phyloP scores from a whole-genome alignment of 1,140 invertebrate species.

The Medauroidea extradentata region DNA sequence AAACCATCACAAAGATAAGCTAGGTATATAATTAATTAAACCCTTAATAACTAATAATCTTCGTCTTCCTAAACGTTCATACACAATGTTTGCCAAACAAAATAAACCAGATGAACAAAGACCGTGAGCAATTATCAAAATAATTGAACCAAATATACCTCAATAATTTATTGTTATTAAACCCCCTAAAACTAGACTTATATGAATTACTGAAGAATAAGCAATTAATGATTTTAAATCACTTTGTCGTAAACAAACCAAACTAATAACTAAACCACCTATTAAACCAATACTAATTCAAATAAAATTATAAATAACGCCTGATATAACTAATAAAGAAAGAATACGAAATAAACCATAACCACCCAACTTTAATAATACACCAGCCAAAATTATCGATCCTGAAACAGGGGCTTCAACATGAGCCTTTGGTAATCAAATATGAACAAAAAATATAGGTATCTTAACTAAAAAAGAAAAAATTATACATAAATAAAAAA shows the following conservation, averaged over 20 bases:
- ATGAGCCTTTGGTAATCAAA: slow-evolving; percentile 68
- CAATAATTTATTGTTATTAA: slow-evolving; percentile 44
- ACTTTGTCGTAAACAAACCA: slow-evolving; percentile 56
- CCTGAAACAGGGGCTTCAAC: slow-evolving; percentile 64
- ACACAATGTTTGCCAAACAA: slow-evolving; percentile 60
- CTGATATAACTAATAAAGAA: slow-evolving; percentile 65
- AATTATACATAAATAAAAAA: slow-evolving; percentile 50
- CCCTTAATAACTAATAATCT: slow-evolving; percentile 44
- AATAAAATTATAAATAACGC: slow-evolving; percentile 57
- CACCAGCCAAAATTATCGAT: slow-evolving; percentile 64
- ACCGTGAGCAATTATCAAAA: slow-evolving; percentile 62
- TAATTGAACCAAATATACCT: slow-evolving; percentile 45
- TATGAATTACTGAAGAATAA: slow-evolving; percentile 59
- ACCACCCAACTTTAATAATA: slow-evolving; percentile 63
- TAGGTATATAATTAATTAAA: slow-evolving; percentile 25
- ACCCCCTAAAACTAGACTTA: slow-evolving; percentile 48
- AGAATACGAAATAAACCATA: slow-evolving; percentile 56
- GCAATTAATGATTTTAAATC: slow-evolving; percentile 58
- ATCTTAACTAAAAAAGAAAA: slow-evolving; percentile 63
- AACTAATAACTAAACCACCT: slow-evolving; percentile 49
- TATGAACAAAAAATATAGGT: slow-evolving; percentile 63
- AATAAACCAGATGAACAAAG: slow-evolving; percentile 63
- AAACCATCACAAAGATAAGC: slow-evolving; percentile 55
- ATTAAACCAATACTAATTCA: slow-evolving; percentile 55
- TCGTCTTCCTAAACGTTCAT: slow-evolving; percentile 48